Conservation (phyloP, 37 sponge, comb jelly and placozoan species). For the Dysidea cf. avara region DNA sequence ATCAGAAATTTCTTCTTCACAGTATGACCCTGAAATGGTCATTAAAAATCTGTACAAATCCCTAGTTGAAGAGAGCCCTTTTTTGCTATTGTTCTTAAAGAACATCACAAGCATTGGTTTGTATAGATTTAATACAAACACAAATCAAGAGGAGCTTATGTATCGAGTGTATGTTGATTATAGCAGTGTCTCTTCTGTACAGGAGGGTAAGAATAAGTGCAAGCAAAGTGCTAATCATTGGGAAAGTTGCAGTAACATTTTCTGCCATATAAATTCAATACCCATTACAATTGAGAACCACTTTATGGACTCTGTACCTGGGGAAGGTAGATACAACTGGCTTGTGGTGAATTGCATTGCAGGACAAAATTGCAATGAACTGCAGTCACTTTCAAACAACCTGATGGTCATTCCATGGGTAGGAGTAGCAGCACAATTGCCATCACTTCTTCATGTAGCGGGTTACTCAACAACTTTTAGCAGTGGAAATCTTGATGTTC, state of each 20-base stretch:
- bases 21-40: slow-evolving; percentile 34
- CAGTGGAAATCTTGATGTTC: neutral
- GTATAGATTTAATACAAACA: slow-evolving; percentile 11
- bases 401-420: slow-evolving; percentile 65
- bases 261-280: neutral
- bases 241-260: neutral
- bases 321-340: slow-evolving; percentile 25
- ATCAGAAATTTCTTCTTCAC: slow-evolving; percentile 34
- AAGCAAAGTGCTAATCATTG: neutral
- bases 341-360: slow-evolving; percentile 47
- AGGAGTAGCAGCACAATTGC: slow-evolving; percentile 64
- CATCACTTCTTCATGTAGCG: neutral
- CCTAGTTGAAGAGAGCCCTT: slow-evolving; percentile 37
- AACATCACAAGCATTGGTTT: slow-evolving; percentile 40
- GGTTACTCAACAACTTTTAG: neutral
- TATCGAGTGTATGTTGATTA: slow-evolving; percentile 13
- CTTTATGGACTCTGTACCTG: neutral
- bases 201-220: neutral
- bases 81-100: slow-evolving; percentile 60
- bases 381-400: slow-evolving; percentile 21
- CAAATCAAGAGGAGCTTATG: neutral
- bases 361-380: slow-evolving; percentile 18
- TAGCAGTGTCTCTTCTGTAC: neutral
- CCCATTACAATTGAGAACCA: too few relatives aligned
- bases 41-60: slow-evolving; percentile 44